A percentile compares a stretch with the other conserved stretches of the same genome.
These are phyloP conservation scores for Drosophila santomea DNA, from an alignment of 1,140 invertebrate genomes.

Conservation along the genomic window DNA sequence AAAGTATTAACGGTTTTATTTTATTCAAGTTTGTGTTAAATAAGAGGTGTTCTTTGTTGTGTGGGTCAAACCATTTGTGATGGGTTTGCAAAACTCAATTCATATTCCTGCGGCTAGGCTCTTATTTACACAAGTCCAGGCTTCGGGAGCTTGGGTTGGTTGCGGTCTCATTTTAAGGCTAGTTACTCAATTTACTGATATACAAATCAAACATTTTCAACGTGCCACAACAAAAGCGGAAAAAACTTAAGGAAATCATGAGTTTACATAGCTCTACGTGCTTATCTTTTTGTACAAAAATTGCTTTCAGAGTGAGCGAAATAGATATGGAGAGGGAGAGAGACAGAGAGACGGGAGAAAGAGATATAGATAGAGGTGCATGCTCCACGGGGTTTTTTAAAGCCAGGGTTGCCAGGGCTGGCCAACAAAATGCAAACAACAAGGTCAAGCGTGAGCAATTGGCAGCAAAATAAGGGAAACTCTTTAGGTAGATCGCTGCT, in stretches of 20 bases:
- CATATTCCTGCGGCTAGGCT: constrained; percentile 15
- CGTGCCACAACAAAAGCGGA: constrained; percentile 43
- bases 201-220: constrained; percentile 34
- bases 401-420: constrained; percentile 46
- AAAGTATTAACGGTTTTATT: constrained; percentile 4
- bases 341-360: constrained; percentile 7
- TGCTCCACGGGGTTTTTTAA: constrained; percentile 21
- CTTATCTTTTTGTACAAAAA: constrained; percentile 20
- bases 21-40: constrained; percentile 7
- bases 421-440: constrained; percentile 48
- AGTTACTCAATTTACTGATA: constrained; percentile 14
- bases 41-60: constrained; percentile 3
- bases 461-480: constrained; percentile 20
- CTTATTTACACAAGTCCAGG: constrained; percentile 38
- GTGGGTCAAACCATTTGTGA: constrained; percentile 15
- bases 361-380: constrained; percentile 9
- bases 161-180: constrained; percentile 4
- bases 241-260: constrained; percentile 19
- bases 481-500: constrained; percentile 17
- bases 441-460: constrained; percentile 36
- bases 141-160: constrained; percentile 6
- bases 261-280: constrained; percentile 14
- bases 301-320: constrained; percentile 4
- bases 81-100: constrained; percentile 22
- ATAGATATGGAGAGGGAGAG: constrained; percentile 1